Conservation (phyloP, 2,888 invertebrate genomes). For the Hypomecis atomaria region DNA sequence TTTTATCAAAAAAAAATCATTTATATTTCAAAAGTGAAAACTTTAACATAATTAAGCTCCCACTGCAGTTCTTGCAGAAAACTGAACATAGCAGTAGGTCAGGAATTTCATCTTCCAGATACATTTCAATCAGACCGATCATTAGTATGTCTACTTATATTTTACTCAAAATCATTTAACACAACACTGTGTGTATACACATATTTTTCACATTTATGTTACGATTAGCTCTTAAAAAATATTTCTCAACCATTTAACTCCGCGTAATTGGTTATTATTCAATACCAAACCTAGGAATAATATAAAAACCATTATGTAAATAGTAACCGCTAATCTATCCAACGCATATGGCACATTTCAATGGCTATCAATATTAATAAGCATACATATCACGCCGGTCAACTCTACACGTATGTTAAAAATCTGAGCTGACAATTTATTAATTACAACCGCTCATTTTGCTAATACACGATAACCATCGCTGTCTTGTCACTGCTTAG, state of each 20-base stretch:
- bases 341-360: slow-evolving; percentile 46
- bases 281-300: slow-evolving; percentile 28
- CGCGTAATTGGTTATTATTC: slow-evolving; percentile 38
- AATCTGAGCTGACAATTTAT: slow-evolving; percentile 60
- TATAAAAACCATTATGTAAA: slow-evolving; percentile 47
- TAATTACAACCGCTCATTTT: slow-evolving; percentile 45
- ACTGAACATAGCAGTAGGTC: no score
- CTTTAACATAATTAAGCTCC: no score
- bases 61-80: no score
- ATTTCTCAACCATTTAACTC: slow-evolving; percentile 7
- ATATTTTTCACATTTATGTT: neutral
- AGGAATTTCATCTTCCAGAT: no score
- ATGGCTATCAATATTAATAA: slow-evolving; percentile 58
- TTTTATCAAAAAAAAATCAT: no score
- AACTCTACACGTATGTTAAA: slow-evolving; percentile 59
- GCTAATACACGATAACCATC: slow-evolving; percentile 3
- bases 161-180: no score
- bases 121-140: no score
- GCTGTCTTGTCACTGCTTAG: neutral
- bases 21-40: no score
- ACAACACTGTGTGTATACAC: neutral
- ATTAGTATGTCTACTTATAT: no score
- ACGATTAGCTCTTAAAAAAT: slow-evolving; percentile 10
- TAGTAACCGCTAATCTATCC: slow-evolving; percentile 41
- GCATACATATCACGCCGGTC: slow-evolving; percentile 60